A percentile compares a stretch with the other conserved stretches of the same genome.
Evolutionary conservation across 2,113 vertebrate species (phyloP).

Genomic region (Mormyrus lacerda): DNA sequence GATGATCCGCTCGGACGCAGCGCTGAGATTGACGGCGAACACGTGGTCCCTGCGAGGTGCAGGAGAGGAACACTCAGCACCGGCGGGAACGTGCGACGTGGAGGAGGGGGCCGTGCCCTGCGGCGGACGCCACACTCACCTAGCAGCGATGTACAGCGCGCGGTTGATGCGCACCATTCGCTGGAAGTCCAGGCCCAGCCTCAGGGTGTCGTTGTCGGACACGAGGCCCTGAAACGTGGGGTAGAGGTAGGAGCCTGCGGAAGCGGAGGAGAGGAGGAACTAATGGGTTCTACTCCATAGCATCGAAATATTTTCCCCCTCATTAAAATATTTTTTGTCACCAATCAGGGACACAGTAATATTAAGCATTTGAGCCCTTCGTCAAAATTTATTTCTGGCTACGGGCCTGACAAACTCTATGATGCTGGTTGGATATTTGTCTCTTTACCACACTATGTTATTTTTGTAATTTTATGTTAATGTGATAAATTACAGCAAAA

Average conservation of each 20-base stretch:
- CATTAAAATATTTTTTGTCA: background rate
- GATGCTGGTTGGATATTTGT: background rate
- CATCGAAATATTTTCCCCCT: background rate
- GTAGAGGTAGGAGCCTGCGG: slow-evolving; percentile 63
- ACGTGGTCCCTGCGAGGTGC: slow-evolving; percentile 73
- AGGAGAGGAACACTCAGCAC: background rate
- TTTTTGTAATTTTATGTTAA: background rate
- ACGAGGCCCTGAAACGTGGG: slow-evolving; percentile 76
- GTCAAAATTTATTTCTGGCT: background rate
- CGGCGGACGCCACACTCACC: slow-evolving; percentile 54
- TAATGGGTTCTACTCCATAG: background rate
- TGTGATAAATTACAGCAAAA: background rate
- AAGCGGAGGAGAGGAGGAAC: background rate
- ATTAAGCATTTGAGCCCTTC: background rate
- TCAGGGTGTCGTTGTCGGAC: slow-evolving; percentile 70
- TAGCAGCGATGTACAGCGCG: slow-evolving; percentile 80
- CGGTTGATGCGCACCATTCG: slow-evolving; percentile 79
- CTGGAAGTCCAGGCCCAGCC: slow-evolving; percentile 84
- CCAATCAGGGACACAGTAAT: background rate
- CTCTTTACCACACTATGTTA: background rate
- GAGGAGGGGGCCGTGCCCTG: background rate
- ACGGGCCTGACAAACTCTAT: background rate
- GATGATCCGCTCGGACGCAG: slow-evolving; percentile 64
- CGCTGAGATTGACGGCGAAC: slow-evolving; percentile 75
- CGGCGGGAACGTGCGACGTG: background rate